These are phyloP conservation scores for Perdita meconis DNA, from an alignment of 2,888 invertebrate species.

Conservation along the genomic window DNA sequence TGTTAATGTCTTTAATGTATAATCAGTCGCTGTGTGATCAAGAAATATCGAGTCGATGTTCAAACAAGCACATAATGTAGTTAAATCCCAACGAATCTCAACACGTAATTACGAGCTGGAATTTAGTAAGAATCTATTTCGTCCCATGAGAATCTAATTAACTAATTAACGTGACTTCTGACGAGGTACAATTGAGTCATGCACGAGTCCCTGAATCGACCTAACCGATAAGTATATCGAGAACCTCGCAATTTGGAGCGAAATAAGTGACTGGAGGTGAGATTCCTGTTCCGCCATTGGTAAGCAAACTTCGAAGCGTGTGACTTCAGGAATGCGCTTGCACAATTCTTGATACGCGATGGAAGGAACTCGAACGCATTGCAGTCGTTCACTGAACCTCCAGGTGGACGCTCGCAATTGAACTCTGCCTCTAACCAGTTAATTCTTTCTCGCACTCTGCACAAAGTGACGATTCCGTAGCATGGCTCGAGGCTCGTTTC, in stretches of 20 bases:
- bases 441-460: neutral
- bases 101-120: slow-evolving; percentile 33
- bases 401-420: slow-evolving; percentile 13
- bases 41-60: slow-evolving; percentile 19
- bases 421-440: neutral
- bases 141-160: slow-evolving; percentile 11
- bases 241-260: neutral
- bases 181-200: neutral
- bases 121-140: slow-evolving; percentile 35
- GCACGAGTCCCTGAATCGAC: neutral
- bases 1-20: slow-evolving; percentile 48
- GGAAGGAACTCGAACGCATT: slow-evolving; percentile 39
- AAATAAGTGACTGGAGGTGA: neutral
- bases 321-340: slow-evolving; percentile 49
- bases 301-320: slow-evolving; percentile 29
- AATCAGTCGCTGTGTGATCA: slow-evolving; percentile 29
- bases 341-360: slow-evolving; percentile 43
- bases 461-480: too few species aligned
- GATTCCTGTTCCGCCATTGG: neutral
- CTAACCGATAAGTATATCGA: neutral
- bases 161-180: slow-evolving; percentile 9
- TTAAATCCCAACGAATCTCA: neutral
- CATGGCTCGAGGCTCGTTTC: too few species aligned
- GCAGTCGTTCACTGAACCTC: slow-evolving; percentile 18
- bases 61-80: slow-evolving; percentile 1